phyloP scores from a whole-genome alignment of 2,797 vertebrate genomes.

The Coccyzus lansbergi region DNA sequence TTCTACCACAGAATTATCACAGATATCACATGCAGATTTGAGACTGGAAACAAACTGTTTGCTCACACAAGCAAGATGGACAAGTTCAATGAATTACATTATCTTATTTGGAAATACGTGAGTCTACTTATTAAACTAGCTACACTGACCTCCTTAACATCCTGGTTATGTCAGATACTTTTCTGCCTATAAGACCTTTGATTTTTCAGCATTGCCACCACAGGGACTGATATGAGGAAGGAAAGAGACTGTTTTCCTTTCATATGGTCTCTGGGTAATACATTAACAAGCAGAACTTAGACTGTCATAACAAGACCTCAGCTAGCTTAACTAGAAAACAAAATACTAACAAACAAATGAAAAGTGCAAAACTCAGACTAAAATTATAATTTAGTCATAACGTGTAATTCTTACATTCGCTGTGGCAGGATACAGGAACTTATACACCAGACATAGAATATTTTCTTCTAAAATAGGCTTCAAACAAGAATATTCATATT shows the following conservation, averaged over 20 bases:
- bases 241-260: not conserved
- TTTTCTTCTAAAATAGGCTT: not conserved
- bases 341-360: not conserved
- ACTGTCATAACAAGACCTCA: not conserved
- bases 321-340: not conserved
- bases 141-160: not conserved
- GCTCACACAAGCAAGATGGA: not conserved
- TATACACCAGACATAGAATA: rapidly evolving
- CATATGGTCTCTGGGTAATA: not conserved
- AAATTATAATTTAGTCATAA: not conserved
- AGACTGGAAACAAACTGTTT: not conserved
- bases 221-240: not conserved
- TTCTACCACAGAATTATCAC: not conserved
- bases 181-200: not conserved
- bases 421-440: not conserved
- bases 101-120: not conserved
- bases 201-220: not conserved
- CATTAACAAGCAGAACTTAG: not conserved
- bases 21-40: not conserved
- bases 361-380: not conserved
- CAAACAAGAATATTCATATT: not conserved
- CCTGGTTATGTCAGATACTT: not conserved
- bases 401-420: not conserved
- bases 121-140: not conserved
- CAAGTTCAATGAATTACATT: not conserved